These are phyloP conservation scores for Hymenochirus boettgeri DNA, from an alignment of 2,113 vertebrate species.

Conservation along the genomic window DNA sequence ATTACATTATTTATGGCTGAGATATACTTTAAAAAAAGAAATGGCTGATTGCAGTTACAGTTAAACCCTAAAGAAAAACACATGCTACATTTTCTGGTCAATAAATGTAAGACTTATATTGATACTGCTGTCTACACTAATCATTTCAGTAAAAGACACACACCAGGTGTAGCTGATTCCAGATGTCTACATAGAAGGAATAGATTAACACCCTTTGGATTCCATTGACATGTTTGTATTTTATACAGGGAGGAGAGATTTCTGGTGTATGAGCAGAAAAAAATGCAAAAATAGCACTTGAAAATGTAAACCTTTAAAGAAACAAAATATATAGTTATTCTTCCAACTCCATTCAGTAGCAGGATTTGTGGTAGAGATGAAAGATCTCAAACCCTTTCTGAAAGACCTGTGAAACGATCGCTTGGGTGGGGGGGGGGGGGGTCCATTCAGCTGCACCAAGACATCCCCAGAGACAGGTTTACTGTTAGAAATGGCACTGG, in stretches of 20 bases:
- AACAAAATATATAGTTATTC: constrained; percentile 24
- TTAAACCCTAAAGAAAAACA: neutral
- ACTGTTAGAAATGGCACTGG: constrained; percentile 35
- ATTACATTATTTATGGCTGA: no score
- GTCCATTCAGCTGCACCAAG: constrained; percentile 24
- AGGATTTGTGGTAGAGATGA: constrained; percentile 39
- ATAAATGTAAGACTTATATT: neutral
- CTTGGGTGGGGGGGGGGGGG: constrained; percentile 26
- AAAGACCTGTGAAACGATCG: constrained; percentile 38
- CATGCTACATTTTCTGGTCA: neutral
- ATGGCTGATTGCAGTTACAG: neutral
- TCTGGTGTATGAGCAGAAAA: neutral
- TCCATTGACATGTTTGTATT: neutral
- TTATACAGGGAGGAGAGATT: neutral
- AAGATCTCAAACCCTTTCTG: constrained; percentile 39
- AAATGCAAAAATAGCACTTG: constrained; percentile 18
- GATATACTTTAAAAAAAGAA: no score
- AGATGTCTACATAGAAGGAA: constrained; percentile 10
- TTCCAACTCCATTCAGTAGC: constrained; percentile 37
- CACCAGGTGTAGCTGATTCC: neutral
- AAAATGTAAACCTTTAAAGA: constrained; percentile 8
- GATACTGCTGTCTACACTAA: neutral
- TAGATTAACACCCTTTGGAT: neutral
- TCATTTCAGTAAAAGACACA: neutral
- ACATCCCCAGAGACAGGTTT: constrained; percentile 36